Conservation (phyloP, 2,797 vertebrate species). For the Gobionotothen gibberifrons region DNA sequence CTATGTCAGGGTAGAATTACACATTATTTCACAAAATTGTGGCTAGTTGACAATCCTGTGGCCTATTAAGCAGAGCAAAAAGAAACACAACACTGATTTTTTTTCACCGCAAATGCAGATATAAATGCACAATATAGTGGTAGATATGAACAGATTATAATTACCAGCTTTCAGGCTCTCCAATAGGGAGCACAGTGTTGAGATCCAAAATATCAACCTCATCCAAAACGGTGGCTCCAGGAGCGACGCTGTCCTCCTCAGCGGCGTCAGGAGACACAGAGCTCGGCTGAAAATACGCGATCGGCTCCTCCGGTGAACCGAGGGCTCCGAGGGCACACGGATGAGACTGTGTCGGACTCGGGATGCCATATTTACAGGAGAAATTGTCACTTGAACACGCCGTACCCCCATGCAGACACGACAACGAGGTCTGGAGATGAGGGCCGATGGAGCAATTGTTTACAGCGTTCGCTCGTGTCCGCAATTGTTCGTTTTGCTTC, state of each 20-base stretch:
- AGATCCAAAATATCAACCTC: slow-evolving; percentile 92
- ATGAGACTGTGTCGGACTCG: slow-evolving; percentile 82
- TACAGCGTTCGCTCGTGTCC: slow-evolving; percentile 88
- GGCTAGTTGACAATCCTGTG: slow-evolving; percentile 23
- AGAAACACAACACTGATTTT: neutral
- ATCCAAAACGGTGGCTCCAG: slow-evolving; percentile 85
- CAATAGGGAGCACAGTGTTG: slow-evolving; percentile 75
- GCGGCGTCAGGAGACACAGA: slow-evolving; percentile 65
- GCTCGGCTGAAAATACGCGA: slow-evolving; percentile 90
- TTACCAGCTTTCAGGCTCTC: slow-evolving; percentile 91
- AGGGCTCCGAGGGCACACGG: slow-evolving; percentile 47
- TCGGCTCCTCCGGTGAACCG: slow-evolving; percentile 75
- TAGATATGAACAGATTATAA: slow-evolving; percentile 19
- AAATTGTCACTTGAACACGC: slow-evolving; percentile 59
- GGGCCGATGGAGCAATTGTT: slow-evolving; percentile 82
- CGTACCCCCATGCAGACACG: slow-evolving; percentile 64
- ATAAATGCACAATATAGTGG: neutral
- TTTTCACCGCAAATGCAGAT: neutral
- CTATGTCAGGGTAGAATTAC: slow-evolving; percentile 27
- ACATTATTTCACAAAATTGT: slow-evolving; percentile 28
- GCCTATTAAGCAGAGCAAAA: slow-evolving; percentile 26
- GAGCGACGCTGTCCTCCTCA: slow-evolving; percentile 57
- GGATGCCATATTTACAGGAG: slow-evolving; percentile 72
- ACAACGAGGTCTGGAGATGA: slow-evolving; percentile 74
- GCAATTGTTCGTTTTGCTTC: slow-evolving; percentile 94